Conservation (phyloP, 2,888 invertebrate genomes). For the Tiliacea aurago region DNA sequence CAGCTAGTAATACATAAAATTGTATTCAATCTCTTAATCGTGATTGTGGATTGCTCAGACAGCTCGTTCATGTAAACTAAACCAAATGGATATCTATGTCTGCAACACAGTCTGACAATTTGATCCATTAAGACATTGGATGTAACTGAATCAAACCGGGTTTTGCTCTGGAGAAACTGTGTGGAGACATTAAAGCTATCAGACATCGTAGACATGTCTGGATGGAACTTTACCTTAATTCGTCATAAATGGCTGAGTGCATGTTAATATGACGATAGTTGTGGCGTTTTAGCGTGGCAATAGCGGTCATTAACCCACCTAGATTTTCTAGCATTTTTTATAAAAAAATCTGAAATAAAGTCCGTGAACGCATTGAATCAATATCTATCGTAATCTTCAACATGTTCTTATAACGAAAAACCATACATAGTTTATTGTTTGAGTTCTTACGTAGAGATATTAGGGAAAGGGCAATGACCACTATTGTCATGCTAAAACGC, state of each 20-base stretch:
- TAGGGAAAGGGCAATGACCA: not conserved
- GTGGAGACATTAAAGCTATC: conserved; percentile 14
- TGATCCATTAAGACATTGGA: conserved; percentile 24
- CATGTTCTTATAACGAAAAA: not conserved
- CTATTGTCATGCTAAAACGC: not conserved
- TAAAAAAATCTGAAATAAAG: not conserved
- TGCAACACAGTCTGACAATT: conserved; percentile 5
- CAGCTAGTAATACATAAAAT: too few species aligned
- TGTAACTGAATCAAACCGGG: conserved; percentile 20
- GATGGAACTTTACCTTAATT: conserved; percentile 7
- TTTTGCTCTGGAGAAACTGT: not conserved
- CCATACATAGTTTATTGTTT: too few species aligned
- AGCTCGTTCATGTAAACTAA: conserved; percentile 1
- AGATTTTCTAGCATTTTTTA: not conserved
- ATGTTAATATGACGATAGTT: not conserved
- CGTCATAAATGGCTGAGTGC: not conserved
- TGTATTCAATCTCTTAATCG: not conserved
- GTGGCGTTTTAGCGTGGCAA: not conserved
- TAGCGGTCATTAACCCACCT: not conserved
- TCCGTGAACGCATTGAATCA: not conserved
- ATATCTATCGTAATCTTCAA: not conserved
- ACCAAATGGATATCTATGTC: conserved; percentile 7
- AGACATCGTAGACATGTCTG: not conserved
- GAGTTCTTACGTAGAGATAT: not conserved
- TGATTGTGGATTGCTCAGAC: not conserved